Evolutionary conservation across 2,113 vertebrate species (phyloP), one percentile per base, ranked within the genome.

Genomic region (Carollia perspicillata): DNA sequence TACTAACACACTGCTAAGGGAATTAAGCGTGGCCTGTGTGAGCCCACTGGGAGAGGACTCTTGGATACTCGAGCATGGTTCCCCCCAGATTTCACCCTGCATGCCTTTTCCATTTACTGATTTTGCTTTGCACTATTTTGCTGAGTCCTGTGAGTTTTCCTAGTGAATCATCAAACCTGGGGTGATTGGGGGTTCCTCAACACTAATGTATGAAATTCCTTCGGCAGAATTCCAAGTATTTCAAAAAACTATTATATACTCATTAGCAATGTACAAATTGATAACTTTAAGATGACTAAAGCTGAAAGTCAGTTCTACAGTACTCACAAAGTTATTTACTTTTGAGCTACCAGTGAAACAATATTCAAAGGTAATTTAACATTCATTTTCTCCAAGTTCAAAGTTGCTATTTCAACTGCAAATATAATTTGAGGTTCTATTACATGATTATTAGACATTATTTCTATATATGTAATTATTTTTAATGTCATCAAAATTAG

Each of bases 311-410:
- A 87, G 44, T 58, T 6, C n/a, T 58, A 8, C 23, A 80, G 49
- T 11, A 79, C 44, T 92, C n/a, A 96, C 2, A 83, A 85, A 66
- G 66, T 30, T 63, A 83, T n/a, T 63, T 58, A 44, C 37, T 40
- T 84, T 28, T 69, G 33, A 14, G 84, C n/a, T 51, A 89, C 1
- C 65, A 7, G 66, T 91, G 20, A 83, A 85, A 91, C 11, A 20
- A 94, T 20, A 89, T 37, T 95, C 22, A 90, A 65, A 80, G 23
- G 88, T 49, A 79, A 60, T 23, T 33, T 12, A 85, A 68, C 18
- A 90, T 77, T 97, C 26, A 58, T 47, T 90, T 80, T 77, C 89
- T 80, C 35, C 58, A 94, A 94, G 28, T 84, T 86, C 51, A 77
- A 92, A 94, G 92, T 51, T 51, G 8, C 26, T 89, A 71, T 58